Base-by-base conservation (phyloP, 1,140 invertebrate genomes). In the Himalopsyche phryganea region DNA sequence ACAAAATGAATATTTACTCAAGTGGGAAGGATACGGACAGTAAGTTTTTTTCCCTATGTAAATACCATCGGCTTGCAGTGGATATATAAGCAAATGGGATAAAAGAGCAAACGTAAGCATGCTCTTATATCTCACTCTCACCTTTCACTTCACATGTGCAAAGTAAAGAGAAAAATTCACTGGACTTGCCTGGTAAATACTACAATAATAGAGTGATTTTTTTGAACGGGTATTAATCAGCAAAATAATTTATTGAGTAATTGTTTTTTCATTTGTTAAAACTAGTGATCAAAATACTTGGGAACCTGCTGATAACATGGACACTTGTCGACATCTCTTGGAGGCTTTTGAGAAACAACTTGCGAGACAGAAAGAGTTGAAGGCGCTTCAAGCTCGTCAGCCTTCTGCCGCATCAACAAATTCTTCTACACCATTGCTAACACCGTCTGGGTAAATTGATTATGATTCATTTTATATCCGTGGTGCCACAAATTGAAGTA, bases 321-420 rank as follows among this genome's bases (percentile, higher is more conserved):
- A 83, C 36, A 83, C 84, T 6, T 91, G 89, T 66, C 86, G 88
- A 67, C 80, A 83, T 67, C 70, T 90, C 17, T 69, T 91, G 15
- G 87, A 91, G 53, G 86, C 87, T 45, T 92, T 91, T 68, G 89
- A 92, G 71, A 85, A 85, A 61, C 87, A 88, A 67, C 71, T 90
- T 10, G 86, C 86, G 0, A 81, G 86, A 6, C 85, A 89, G 65
- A 89, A 89, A 68, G 84, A 87, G 55, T 74, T 85, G 6, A 85
- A 88, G 68, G 79, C 82, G 58, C 64, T 85, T 48, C 69, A 80
- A 40, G 75, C 76, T 11, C 69, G 68, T 38, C 50, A 65, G 20
- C 50, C 73, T 68, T 11, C 68, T 71, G 47, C 71, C 76, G 57
- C 73, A 74, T 70, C 71, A 66, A 45, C 48, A 60, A 19, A 47